Base-by-base conservation (phyloP, 2,797 vertebrate species). In the Epinephelus malabaricus region DNA sequence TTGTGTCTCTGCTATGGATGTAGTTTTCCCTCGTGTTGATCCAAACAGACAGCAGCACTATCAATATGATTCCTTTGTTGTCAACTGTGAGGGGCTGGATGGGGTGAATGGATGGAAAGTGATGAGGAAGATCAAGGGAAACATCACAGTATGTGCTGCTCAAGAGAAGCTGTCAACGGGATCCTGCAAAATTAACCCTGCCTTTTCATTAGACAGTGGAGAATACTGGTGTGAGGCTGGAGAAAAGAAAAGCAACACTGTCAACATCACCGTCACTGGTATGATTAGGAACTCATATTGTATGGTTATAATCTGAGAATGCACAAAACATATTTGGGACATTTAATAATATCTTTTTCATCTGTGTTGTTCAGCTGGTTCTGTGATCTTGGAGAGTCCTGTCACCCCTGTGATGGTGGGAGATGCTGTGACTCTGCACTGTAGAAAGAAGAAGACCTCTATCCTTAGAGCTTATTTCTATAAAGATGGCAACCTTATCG, bases 371-470 rank as follows among this genome's bases (percentile, higher is more conserved):
- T 18, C 34, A 85, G 82, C 4, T 6, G 21, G 59, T 17, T 0
- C 47, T 11, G 69, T 84, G 54, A 46, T 88, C 64, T 64, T 84
- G 84, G 75, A 84, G 50, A 47, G 6, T 79, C 72, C 86, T 3
- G 68, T n/a, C 5, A 25, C 9, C 7, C 72, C 81, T 53, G 78
- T 84, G 50, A 50, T 10, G 4, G 54, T 69, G 23, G 81, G 78
- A 62, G 59, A 58, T 4, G 1, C 18, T 11, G 15, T 86, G 53
- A 40, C 45, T 12, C 55, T 86, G 45, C 1, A 0, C 38, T 86
- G 85, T 5, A 69, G 30, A 34, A 10, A 45, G 2, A 74, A 63
- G 17, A 30, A 2, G 27, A 5, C 1, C 23, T 21, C 54, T 14
- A 25, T 27, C 23, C 2, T 60, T 17, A 30, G 18, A 0, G 27